Conservation (phyloP, 2,888 invertebrate genomes). For the Ochropleura plecta region DNA sequence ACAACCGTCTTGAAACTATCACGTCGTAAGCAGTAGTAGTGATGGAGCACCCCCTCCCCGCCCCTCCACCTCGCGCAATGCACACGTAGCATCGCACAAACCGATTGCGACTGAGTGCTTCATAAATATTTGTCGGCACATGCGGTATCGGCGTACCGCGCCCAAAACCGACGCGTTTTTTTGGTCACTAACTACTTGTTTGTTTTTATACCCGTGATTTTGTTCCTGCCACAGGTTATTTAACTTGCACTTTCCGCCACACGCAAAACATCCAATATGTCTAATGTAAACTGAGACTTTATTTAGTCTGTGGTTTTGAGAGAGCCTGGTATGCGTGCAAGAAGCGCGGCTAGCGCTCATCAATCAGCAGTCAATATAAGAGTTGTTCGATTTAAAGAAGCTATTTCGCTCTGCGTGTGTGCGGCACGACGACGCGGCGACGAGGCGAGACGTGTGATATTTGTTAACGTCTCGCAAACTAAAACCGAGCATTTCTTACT, state of each 20-base stretch:
- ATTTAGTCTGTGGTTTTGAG: slow-evolving; percentile 17
- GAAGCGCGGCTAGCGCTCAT: slow-evolving; percentile 58
- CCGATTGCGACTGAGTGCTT: slow-evolving; percentile 75
- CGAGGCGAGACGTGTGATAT: slow-evolving; percentile 72
- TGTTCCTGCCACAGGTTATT: slow-evolving; percentile 16
- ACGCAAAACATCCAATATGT: neutral
- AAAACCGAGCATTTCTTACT: slow-evolving; percentile 71
- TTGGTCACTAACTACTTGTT: slow-evolving; percentile 38
- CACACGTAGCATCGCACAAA: slow-evolving; percentile 27
- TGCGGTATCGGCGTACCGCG: slow-evolving; percentile 61
- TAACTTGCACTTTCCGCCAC: neutral
- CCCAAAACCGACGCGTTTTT: slow-evolving; percentile 45
- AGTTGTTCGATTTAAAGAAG: slow-evolving; percentile 69
- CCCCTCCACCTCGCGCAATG: too few species aligned
- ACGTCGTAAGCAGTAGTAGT: neutral
- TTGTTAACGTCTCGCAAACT: slow-evolving; percentile 75
- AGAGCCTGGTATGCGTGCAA: slow-evolving; percentile 15
- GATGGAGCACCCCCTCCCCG: too few species aligned
- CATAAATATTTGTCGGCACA: slow-evolving; percentile 80
- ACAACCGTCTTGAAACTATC: neutral
- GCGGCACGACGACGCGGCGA: slow-evolving; percentile 41
- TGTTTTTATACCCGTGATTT: slow-evolving; percentile 19
- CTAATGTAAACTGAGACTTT: neutral
- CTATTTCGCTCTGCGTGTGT: slow-evolving; percentile 59
- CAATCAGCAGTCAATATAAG: slow-evolving; percentile 76